phyloP scores from a whole-genome alignment of 2,797 vertebrate genomes.

The Trachurus trachurus region DNA sequence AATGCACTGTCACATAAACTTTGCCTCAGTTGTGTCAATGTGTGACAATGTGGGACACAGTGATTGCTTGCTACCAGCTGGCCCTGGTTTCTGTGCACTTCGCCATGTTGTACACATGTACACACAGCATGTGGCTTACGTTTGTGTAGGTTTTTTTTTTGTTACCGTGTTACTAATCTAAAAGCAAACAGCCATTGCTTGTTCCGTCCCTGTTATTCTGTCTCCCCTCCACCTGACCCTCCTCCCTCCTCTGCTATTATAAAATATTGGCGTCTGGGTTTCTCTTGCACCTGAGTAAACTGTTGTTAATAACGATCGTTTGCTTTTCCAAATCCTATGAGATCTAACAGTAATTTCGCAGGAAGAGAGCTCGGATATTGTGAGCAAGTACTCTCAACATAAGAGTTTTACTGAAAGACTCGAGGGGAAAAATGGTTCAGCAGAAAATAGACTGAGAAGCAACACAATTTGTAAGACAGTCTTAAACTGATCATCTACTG shows the following conservation, averaged over 20 bases:
- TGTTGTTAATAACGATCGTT: conserved; percentile 39
- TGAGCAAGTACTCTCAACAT: conserved; percentile 29
- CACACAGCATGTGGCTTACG: neutral
- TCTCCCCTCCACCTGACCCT: conserved; percentile 22
- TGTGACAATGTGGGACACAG: conserved; percentile 29
- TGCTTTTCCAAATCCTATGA: conserved; percentile 31
- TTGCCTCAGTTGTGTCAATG: conserved; percentile 35
- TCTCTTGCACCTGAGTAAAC: conserved; percentile 24
- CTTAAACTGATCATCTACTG: conserved; percentile 31
- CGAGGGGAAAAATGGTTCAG: conserved; percentile 21
- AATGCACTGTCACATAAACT: conserved; percentile 53
- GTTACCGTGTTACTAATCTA: conserved; percentile 21
- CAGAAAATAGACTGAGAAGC: conserved; percentile 38
- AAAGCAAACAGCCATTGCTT: conserved; percentile 1
- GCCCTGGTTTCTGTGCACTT: conserved; percentile 12
- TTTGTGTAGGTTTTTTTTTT: neutral
- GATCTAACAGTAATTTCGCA: conserved; percentile 39
- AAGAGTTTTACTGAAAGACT: conserved; percentile 42
- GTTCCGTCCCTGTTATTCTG: neutral
- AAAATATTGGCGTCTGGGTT: conserved; percentile 19
- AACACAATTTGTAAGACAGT: conserved; percentile 23
- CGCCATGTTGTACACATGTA: conserved; percentile 28
- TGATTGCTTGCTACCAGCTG: conserved; percentile 23
- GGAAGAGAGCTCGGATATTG: conserved; percentile 29
- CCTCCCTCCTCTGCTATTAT: conserved; percentile 10